phyloP scores from a whole-genome alignment of 1,140 invertebrate species.

The Sycophaga agraensis region DNA sequence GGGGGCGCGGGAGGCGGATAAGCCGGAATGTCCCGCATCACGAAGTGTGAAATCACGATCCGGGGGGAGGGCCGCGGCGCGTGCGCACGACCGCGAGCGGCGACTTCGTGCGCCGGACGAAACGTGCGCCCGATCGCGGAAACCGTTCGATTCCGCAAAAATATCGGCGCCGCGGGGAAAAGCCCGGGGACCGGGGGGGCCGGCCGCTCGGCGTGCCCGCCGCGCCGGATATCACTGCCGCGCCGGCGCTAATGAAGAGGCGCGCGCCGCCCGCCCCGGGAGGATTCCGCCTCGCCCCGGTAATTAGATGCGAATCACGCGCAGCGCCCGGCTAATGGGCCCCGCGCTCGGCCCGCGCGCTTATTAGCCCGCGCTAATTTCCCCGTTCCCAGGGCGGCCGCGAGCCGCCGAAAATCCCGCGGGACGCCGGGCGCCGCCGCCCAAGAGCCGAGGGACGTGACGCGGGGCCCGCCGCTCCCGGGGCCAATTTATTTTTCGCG shows the following conservation, averaged over 20 bases:
- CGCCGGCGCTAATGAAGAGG: not conserved
- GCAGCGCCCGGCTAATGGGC: too few species aligned
- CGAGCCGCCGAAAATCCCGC: not conserved
- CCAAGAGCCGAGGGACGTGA: not conserved
- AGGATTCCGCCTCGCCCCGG: not conserved
- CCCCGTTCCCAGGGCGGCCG: not conserved
- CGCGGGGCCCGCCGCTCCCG: not conserved
- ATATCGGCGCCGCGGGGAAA: too few species aligned
- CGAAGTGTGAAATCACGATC: constrained; percentile 31
- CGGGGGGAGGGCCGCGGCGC: not conserved
- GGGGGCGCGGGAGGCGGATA: too few species aligned
- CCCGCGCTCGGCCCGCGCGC: not conserved
- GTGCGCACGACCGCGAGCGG: not conserved
- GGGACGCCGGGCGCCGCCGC: too few species aligned
- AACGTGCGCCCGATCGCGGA: constrained; percentile 25
- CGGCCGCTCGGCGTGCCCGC: too few species aligned
- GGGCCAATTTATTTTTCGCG: not conserved
- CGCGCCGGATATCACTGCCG: not conserved
- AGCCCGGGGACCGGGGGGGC: too few species aligned
- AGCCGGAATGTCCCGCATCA: too few species aligned
- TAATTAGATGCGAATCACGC: too few species aligned
- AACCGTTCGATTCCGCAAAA: constrained; percentile 27
- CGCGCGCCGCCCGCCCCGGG: not conserved
- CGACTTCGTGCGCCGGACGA: too few species aligned
- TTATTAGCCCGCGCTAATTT: not conserved